Evolutionary conservation across 2,888 invertebrate species (phyloP), one percentile per base, ranked within the genome.

Genomic region (Temnothorax ravouxi): DNA sequence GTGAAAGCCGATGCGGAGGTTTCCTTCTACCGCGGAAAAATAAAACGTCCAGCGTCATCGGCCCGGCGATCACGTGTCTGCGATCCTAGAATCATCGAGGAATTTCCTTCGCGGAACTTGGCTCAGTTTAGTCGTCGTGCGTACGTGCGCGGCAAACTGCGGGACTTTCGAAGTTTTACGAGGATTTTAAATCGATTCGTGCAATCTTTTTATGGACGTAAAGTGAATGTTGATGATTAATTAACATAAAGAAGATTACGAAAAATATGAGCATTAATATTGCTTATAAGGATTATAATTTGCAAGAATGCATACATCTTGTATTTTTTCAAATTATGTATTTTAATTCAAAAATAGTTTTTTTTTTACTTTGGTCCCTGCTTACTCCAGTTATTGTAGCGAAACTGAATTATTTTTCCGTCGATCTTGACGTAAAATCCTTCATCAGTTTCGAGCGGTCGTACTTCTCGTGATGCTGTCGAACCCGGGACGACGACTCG

Each of bases 1-100:
- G 4, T 80, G 79, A 71, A 80, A 80, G 38, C 59, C 47, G 71
- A 79, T 79, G 56, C 21, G 44, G 21, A 66, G 11, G 44, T 56
- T 62, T 25, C 15, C 47, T 61, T 21, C 47, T 9, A 6, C 44
- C 64, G 8, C 2, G 21, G 21, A 18, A 29, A 67, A 67, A 47
- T 38, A 47, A 47, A 25, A 50, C 18, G 11, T 38, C 15, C 38
- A 9, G 8, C 50, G 44, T 54, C 67, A 67, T 67, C 15, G 18
- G 21, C n/a, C 11, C 41, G 41, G 9, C 25, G 41, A 6, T 54
- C 41, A 34, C 34, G 21, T 62, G 21, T 50, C 34, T 56, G 67
- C 77, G 41, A 29, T 67, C 15, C 54, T 54, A n/a, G 18, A 5
- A 38, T 38, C 25, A 66, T 25, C 18, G 52, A 25, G 18, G 25